phyloP scores from a whole-genome alignment of 1,140 invertebrate species.

The Protaetia brevitarsis region DNA sequence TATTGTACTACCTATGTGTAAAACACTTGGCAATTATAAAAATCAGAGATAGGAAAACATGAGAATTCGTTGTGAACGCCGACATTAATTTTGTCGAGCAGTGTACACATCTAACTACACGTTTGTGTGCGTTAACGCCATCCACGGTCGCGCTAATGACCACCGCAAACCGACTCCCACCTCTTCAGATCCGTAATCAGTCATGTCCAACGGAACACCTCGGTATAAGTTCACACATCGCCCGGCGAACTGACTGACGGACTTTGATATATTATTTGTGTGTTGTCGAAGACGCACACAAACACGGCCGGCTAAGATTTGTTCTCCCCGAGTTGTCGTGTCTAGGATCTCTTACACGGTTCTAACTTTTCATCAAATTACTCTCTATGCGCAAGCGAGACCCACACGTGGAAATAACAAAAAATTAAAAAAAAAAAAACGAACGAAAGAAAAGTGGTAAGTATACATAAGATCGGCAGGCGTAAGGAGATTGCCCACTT shows the following conservation, averaged over 20 bases:
- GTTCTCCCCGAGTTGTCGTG: slow-evolving; percentile 2
- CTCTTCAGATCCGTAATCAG: too few species aligned
- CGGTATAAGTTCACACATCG: neutral
- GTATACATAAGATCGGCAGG: neutral
- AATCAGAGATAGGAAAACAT: too few species aligned
- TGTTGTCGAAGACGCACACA: neutral
- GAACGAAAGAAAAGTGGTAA: neutral
- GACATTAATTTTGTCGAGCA: too few species aligned
- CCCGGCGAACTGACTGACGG: neutral
- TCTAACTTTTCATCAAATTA: slow-evolving; percentile 16
- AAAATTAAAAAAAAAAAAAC: neutral
- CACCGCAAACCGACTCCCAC: too few species aligned
- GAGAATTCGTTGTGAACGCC: too few species aligned
- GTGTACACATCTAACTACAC: too few species aligned
- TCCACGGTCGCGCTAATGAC: too few species aligned
- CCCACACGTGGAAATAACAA: neutral
- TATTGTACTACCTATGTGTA: too few species aligned
- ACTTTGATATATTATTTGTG: slow-evolving; percentile 16
- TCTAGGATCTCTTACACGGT: neutral
- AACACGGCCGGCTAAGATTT: slow-evolving; percentile 6
- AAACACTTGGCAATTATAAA: too few species aligned
- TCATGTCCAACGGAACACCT: neutral
- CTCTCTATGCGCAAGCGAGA: neutral
- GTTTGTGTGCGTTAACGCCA: too few species aligned
- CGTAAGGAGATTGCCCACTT: neutral